phyloP scores from a whole-genome alignment of 2,797 vertebrate genomes.

The Octomys mimax region DNA sequence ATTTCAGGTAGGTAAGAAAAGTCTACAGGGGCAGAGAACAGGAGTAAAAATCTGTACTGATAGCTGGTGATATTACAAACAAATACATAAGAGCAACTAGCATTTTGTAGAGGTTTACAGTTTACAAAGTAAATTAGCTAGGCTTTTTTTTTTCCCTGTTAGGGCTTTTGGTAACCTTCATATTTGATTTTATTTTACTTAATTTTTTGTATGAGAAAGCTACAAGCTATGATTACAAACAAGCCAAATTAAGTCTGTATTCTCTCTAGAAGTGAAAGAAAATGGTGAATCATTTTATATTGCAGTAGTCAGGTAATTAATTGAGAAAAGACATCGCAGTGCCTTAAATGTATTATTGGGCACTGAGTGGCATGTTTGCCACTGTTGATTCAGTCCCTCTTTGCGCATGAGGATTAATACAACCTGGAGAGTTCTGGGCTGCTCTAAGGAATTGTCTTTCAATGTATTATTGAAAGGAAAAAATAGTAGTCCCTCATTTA shows the following conservation, averaged over 20 bases:
- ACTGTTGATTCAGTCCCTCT: conserved; percentile 65
- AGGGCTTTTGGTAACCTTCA: background rate
- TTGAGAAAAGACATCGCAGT: conserved; percentile 21
- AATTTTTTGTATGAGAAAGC: conserved; percentile 1
- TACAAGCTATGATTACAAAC: conserved; percentile 31
- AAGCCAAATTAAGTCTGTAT: background rate
- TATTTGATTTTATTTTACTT: conserved; percentile 22
- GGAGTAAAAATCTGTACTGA: background rate
- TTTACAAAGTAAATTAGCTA: background rate
- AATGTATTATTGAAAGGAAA: background rate
- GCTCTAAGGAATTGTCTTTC: conserved; percentile 60
- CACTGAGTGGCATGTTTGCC: conserved; percentile 51
- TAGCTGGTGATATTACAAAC: background rate
- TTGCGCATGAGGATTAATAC: conserved; percentile 55
- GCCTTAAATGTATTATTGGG: conserved; percentile 42
- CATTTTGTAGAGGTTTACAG: background rate
- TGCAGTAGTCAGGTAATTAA: conserved; percentile 57
- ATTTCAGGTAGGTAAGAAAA: conserved; percentile 1
- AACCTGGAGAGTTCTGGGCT: conserved; percentile 50
- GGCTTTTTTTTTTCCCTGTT: conserved; percentile 2
- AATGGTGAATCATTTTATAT: background rate
- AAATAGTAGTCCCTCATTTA: conserved; percentile 3
- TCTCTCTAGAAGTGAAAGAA: conserved; percentile 6
- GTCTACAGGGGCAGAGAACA: background rate
- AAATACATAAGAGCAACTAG: background rate